A percentile compares a stretch with the other conserved stretches of the same genome.
Conservation (phyloP, 1,140 invertebrate genomes). For the Centruroides sculpturatus region DNA sequence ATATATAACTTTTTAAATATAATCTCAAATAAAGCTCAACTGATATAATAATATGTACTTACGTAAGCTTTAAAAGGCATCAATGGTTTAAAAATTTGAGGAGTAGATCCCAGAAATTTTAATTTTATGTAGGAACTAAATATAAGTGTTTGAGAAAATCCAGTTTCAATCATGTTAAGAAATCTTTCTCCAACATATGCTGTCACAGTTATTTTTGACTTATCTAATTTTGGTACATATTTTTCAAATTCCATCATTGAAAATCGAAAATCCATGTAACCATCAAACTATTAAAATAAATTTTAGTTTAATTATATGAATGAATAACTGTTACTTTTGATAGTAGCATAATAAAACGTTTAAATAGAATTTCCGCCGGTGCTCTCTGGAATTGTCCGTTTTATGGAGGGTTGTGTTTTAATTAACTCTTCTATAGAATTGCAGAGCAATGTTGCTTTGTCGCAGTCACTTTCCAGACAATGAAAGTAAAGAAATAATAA, state of each 20-base stretch:
- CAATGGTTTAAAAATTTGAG: constrained; percentile 84
- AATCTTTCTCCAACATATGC: constrained; percentile 80
- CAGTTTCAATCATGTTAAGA: constrained; percentile 54
- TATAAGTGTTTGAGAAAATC: constrained; percentile 69
- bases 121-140: constrained; percentile 70
- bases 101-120: constrained; percentile 68
- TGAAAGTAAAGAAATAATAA: too few species aligned
- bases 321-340: too few species aligned
- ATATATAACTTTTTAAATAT: too few species aligned
- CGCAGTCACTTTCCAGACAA: too few species aligned
- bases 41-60: not conserved
- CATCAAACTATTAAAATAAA: constrained; percentile 50
- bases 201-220: constrained; percentile 67
- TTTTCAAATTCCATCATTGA: constrained; percentile 59
- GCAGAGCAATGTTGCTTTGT: too few species aligned
- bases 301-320: not conserved
- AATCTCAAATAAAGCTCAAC: too few species aligned
- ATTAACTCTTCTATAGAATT: too few species aligned
- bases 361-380: too few species aligned
- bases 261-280: constrained; percentile 70
- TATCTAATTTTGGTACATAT: constrained; percentile 47
- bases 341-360: too few species aligned
- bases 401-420: too few species aligned
- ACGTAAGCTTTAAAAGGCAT: constrained; percentile 61
- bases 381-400: too few species aligned